Base-by-base conservation (phyloP, 1,140 invertebrate genomes). In the Bombus difficillimus region DNA sequence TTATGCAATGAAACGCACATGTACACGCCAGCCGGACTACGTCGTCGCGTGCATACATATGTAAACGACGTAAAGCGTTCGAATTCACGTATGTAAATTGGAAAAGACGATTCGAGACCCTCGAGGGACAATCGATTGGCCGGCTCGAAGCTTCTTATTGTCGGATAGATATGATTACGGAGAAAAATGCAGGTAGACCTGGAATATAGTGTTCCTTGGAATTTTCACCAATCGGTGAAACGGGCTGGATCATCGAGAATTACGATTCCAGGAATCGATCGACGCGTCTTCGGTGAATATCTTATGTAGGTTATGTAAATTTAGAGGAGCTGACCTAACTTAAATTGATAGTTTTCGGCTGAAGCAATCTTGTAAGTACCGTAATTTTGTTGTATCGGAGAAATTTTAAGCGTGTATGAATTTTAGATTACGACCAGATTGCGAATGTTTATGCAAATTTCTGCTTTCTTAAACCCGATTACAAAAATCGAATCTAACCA, bases 71-170 rank as follows among this genome's bases (percentile, higher is more conserved):
- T 85, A 82, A 90, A 79, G 89, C 85, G 85, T 91, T 91, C 87
- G 77, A 74, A 89, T 90, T 91, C 90, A 85, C 87, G 87, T 89
- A 87, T 89, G 90, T 74, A 90, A 82, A 91, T 91, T 85, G 74
- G 74, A 81, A 82, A 90, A 87, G 72, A 47, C 69, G 18, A 15
- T 9, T 53, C 64, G 82, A 81, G 86, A 87, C 87, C 87, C 87
- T 90, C 85, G 89, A 84, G 81, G 83, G 84, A 77, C 82, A 82
- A 89, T 89, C 84, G 89, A 64, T 68, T 72, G 88, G 71, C 57
- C 79, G 64, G 41, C n/a, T 74, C 59, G 6, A 69, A 34, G 72
- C 62, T 37, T 78, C 73, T 77, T 79, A 79, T 83, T 89, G 84
- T 81, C 73, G 62, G 59, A 25, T 39, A 41, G 47, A 39, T 64